Base-by-base conservation (phyloP, 2,113 vertebrate genomes). In the Aphelocoma coerulescens region DNA sequence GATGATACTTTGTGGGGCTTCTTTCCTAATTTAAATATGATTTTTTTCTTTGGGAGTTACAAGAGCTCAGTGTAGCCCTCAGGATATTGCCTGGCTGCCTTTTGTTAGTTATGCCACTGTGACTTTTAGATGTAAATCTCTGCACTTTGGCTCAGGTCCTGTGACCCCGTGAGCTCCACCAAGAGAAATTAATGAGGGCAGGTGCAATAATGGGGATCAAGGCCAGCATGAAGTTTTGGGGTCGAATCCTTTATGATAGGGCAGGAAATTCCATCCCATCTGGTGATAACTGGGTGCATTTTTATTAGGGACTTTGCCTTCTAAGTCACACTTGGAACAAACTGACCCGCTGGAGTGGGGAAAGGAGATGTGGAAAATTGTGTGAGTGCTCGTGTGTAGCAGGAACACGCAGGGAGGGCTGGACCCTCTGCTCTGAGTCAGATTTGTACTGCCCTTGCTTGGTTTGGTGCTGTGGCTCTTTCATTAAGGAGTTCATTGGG, bases 1-100 rank as follows among this genome's bases (percentile, higher is more conserved):
- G 82, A 87, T 89, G 74, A 14, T 89, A 92, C 89, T 96, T 89
- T 59, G 58, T 89, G 83, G 44, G 37, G 10, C 59, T 94, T 93
- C 80, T 94, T 95, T 91, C 73, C 52, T 37, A 49, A 54, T 3
- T 89, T 65, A 81, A 93, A 68, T 49, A 49, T 1, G 11, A 30
- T 57, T 68, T 82, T 84, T 91, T 66, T 62, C 55, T 52, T 33
- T 54, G 35, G 41, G 30, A 71, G 48, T 84, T 48, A 30, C 68
- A 84, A 2, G 57, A 78, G 48, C 76, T 91, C 73, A 52, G 2
- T 85, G 13, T 82, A 94, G 48, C 51, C 73, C 41, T 65, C 57
- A 39, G 68, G 73, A 49, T 61, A 48, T 52, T 54, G 24, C 48
- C 24, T 73, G 78, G 7, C 68, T 90, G 63, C 39, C 52, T 92